Percentiles rank a stretch among this genome's conserved stretches.
phyloP scores from a whole-genome alignment of 2,797 vertebrate species.

The Artibeus jamaicensis region DNA sequence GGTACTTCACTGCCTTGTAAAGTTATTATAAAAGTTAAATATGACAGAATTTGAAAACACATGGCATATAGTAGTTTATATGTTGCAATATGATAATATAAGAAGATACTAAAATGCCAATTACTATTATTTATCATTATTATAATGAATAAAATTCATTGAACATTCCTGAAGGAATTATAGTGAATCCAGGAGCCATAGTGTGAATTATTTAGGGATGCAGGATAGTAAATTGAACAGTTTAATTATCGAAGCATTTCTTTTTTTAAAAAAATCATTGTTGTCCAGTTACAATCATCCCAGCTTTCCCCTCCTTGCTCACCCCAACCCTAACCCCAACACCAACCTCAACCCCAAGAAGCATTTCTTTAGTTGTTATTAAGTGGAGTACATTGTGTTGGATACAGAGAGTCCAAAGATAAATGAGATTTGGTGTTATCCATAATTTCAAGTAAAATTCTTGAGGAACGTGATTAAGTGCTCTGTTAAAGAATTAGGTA shows the following conservation, averaged over 20 bases:
- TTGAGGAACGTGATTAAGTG: not conserved
- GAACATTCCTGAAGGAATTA: not conserved
- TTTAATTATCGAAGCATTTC: not conserved
- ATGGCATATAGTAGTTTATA: not conserved
- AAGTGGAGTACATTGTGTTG: not conserved
- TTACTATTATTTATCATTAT: not conserved
- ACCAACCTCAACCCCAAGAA: too few relatives aligned
- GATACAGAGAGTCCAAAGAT: not conserved
- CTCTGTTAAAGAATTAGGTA: not conserved
- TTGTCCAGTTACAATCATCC: too few relatives aligned
- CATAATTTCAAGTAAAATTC: not conserved
- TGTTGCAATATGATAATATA: not conserved
- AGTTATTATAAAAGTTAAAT: slow-evolving; percentile 20
- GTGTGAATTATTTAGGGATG: not conserved
- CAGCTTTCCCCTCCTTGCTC: too few relatives aligned
- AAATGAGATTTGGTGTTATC: not conserved
- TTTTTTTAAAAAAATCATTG: too few relatives aligned
- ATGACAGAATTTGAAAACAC: not conserved
- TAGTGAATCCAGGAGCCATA: not conserved
- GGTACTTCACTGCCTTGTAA: not conserved
- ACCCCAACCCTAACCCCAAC: too few relatives aligned
- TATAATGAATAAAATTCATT: not conserved
- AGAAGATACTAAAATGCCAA: not conserved
- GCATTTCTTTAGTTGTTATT: not conserved
- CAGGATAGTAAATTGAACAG: not conserved